A percentile compares a stretch with the other conserved stretches of the same genome.
These are phyloP conservation scores for Sinonovacula constricta DNA, from an alignment of 1,140 invertebrate genomes.

Conservation along the genomic window DNA sequence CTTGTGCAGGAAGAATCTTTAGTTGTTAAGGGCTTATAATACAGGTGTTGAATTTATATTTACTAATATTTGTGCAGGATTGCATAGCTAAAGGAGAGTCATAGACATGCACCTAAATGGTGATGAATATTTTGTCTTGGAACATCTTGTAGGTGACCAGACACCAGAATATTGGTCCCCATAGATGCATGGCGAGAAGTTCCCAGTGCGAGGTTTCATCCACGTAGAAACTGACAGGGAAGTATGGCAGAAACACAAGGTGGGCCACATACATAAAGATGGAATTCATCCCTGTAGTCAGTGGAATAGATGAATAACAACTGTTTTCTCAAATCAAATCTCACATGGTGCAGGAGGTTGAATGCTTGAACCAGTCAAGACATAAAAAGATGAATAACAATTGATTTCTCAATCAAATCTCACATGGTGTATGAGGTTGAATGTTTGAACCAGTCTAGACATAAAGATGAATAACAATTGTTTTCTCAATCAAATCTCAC, in stretches of 20 bases:
- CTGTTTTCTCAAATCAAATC: no score
- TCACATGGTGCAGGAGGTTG: no score
- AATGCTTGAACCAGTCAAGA: no score
- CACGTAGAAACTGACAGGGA: slow-evolving; percentile 86
- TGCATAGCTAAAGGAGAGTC: background rate
- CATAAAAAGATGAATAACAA: no score
- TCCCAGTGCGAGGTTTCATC: slow-evolving; percentile 82
- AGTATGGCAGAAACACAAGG: slow-evolving; percentile 85
- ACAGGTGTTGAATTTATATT: background rate
- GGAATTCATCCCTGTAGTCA: slow-evolving; percentile 88
- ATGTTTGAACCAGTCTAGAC: no score
- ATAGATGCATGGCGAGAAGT: slow-evolving; percentile 86
- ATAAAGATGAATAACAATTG: no score
- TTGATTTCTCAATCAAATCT: no score
- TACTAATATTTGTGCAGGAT: background rate
- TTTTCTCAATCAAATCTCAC: no score
- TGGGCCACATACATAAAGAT: slow-evolving; percentile 92
- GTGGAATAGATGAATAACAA: no score
- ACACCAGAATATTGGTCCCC: slow-evolving; percentile 90
- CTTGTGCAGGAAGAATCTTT: no score
- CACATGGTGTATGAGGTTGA: no score
- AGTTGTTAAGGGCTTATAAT: background rate
- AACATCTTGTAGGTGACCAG: slow-evolving; percentile 86
- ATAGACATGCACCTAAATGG: slow-evolving; percentile 46
- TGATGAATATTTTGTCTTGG: slow-evolving; percentile 84